These are phyloP conservation scores for Lasioglossum calceatum DNA, from an alignment of 2,888 invertebrate species.

Conservation along the genomic window DNA sequence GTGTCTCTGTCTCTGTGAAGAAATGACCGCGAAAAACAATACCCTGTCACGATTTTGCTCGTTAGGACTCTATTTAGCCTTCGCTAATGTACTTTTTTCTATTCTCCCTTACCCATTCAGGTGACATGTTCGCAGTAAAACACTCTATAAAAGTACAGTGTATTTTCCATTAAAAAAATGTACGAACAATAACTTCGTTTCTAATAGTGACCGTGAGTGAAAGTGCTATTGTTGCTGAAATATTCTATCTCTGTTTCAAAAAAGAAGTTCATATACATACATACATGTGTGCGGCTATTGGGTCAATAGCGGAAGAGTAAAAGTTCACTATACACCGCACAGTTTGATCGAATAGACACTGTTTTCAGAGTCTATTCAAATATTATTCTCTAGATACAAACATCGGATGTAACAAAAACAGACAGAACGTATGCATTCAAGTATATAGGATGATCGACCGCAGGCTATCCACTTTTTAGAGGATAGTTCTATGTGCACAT, in stretches of 20 bases:
- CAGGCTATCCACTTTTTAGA: not conserved
- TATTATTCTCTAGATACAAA: not conserved
- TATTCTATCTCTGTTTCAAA: not conserved
- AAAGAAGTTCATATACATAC: not conserved
- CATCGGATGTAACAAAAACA: not conserved
- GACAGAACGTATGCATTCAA: not conserved
- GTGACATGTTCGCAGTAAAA: not conserved
- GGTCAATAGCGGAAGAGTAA: not conserved
- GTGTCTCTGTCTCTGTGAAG: not conserved
- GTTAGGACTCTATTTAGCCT: not conserved
- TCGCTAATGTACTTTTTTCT: conserved; percentile 1
- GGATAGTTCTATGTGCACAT: not conserved
- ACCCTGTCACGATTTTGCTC: not conserved
- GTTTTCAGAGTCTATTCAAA: not conserved
- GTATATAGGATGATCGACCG: not conserved
- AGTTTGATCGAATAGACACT: not conserved
- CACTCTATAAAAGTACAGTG: not conserved
- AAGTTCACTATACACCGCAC: not conserved
- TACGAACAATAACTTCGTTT: not conserved
- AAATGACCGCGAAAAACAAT: not conserved
- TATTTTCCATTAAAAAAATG: not conserved
- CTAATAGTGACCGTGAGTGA: not conserved
- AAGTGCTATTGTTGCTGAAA: not conserved
- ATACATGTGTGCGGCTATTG: not conserved
- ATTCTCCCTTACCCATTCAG: not conserved